Conservation (phyloP, 2,797 vertebrate genomes). For the Babyrousa celebensis region DNA sequence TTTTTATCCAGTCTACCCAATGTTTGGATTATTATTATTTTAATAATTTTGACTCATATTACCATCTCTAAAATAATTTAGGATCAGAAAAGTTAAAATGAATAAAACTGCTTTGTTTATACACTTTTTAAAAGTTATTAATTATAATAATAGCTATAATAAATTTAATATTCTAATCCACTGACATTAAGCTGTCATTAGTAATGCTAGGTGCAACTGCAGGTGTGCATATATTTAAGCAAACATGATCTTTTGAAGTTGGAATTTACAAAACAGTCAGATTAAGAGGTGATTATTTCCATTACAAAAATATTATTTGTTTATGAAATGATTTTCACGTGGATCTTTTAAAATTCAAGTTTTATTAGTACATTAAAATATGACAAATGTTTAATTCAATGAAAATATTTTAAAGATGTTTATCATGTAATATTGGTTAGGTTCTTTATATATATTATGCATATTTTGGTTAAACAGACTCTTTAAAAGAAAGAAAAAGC, state of each 20-base stretch:
- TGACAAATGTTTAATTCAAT: neutral
- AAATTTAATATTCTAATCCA: conserved; percentile 26
- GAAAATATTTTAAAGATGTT: neutral
- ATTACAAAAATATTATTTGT: conserved; percentile 28
- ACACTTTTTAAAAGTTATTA: conserved; percentile 38
- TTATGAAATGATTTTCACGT: neutral
- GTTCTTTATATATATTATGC: neutral
- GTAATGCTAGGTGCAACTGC: neutral
- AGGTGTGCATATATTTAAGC: conserved; percentile 56
- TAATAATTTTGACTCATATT: neutral
- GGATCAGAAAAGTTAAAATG: conserved; percentile 38
- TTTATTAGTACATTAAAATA: neutral
- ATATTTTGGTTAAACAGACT: conserved; percentile 48
- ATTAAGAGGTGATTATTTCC: conserved; percentile 38
- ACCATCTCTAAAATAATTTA: conserved; percentile 7
- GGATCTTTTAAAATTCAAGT: neutral
- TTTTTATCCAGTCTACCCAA: neutral
- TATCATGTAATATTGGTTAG: neutral
- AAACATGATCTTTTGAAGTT: conserved; percentile 62
- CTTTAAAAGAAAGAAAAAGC: neutral
- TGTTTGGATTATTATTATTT: conserved; percentile 48
- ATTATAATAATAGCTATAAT: conserved; percentile 1
- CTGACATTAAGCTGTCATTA: neutral
- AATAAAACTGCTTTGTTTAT: conserved; percentile 31
- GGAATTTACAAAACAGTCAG: conserved; percentile 45